These are phyloP conservation scores for Azemiops feae DNA, from an alignment of 2,113 vertebrate genomes.

Conservation along the genomic window DNA sequence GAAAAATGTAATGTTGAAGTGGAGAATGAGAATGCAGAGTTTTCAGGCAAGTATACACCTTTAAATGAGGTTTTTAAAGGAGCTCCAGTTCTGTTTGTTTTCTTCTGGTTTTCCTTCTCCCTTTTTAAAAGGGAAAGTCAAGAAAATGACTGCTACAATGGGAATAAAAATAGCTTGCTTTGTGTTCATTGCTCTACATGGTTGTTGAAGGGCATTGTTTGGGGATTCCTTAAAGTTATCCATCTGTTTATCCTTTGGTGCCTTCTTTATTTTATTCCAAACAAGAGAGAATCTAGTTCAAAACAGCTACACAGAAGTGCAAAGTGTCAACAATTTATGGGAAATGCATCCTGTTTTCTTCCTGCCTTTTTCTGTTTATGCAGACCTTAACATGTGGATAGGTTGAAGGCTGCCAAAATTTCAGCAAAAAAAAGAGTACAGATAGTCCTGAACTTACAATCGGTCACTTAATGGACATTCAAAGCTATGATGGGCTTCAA, in stretches of 20 bases:
- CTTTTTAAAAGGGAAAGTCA: not conserved
- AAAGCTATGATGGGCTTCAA: too few relatives aligned
- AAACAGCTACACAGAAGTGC: not conserved
- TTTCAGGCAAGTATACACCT: constrained; percentile 73
- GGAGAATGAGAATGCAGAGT: constrained; percentile 82
- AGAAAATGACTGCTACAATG: not conserved
- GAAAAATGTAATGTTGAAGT: constrained; percentile 86
- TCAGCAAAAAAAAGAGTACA: too few relatives aligned
- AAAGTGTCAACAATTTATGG: not conserved
- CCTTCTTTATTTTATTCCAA: not conserved
- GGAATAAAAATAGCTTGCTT: not conserved
- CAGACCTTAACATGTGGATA: not conserved
- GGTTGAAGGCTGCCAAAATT: not conserved
- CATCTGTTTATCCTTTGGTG: not conserved
- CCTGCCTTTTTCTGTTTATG: not conserved
- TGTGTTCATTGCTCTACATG: not conserved
- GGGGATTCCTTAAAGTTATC: not conserved
- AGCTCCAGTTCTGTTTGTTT: not conserved
- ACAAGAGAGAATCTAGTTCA: not conserved
- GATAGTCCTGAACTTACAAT: too few relatives aligned
- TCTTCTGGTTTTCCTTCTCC: not conserved
- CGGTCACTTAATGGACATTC: not conserved
- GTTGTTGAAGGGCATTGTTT: not conserved
- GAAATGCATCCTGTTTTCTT: not conserved
- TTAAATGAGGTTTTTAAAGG: not conserved